phyloP scores from a whole-genome alignment of 2,113 vertebrate genomes.

The Alosa alosa region DNA sequence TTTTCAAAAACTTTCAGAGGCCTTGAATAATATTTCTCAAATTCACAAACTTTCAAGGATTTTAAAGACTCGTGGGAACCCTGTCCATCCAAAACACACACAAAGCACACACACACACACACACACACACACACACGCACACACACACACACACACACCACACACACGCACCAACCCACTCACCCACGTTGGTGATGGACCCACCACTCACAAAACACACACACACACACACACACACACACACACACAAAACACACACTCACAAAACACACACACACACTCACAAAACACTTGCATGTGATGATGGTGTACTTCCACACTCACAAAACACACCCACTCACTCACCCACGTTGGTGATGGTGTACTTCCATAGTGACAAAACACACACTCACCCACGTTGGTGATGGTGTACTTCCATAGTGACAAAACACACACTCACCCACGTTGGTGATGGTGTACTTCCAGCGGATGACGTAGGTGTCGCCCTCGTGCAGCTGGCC shows the following conservation, averaged over 20 bases:
- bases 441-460: slow-evolving; percentile 72
- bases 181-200: slow-evolving; percentile 66
- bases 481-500: slow-evolving; percentile 75
- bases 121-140: not conserved
- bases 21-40: no score
- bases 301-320: no score
- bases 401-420: no score
- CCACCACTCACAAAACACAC: not conserved
- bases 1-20: no score
- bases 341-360: no score
- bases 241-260: not conserved
- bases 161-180: not conserved
- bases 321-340: no score
- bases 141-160: not conserved
- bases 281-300: no score
- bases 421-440: slow-evolving; percentile 56
- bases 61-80: no score
- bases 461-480: slow-evolving; percentile 78
- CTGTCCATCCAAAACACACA: not conserved
- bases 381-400: not conserved
- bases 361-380: not conserved
- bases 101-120: not conserved
- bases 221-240: not conserved
- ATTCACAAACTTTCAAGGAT: no score
- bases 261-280: no score